Evolutionary conservation across 2,113 vertebrate genomes (phyloP), one percentile per base, ranked within the genome.

Genomic region (Syngnathus scovelli): DNA sequence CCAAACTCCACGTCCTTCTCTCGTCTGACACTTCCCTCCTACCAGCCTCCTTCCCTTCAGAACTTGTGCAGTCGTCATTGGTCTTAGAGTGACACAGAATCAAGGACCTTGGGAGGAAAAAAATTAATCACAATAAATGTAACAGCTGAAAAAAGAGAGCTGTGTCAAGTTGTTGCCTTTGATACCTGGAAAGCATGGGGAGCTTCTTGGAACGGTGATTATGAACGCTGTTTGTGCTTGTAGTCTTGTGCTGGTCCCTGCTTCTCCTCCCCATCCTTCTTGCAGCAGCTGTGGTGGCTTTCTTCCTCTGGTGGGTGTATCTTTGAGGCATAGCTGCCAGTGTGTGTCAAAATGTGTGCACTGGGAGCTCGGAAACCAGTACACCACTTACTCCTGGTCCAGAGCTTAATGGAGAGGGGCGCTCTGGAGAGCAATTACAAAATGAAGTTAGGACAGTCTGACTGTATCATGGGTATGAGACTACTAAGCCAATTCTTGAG

Each of bases 21-120:
- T 5, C 46, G 12, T 90, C 91, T 6, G 89, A 74, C n/a, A 60
- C 79, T 7, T 89, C 78, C 5, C 88, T 61, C 49, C 49, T 13
- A n/a, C 27, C 84, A 0, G 88, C 74, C 21, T 80, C 88, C 66
- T 86, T 92, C 74, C 94, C 94, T 0, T 96, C 94, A 0, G 90
- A 91, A 64, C 91, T 92, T 1, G 92, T 90, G 11, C 89, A 76
- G 0, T 95, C 95, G 0, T 98, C 95, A 0, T 88, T 93, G 63
- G 72, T 90, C 81, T 88, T 92, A 13, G 93, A 89, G 10, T 92
- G 92, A 69, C 96, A 98, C 44, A 98, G 91, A 58, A 96, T 93
- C 51, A 98, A 89, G 3, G 96, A 95, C 56, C 94, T 93, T 23
- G 46, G 10, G 23, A 36, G 27, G 27, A 36, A 92, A 77, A 44